Evolutionary conservation across 2,797 vertebrate genomes (phyloP).

Genomic region (Acestrorhynchus altus): DNA sequence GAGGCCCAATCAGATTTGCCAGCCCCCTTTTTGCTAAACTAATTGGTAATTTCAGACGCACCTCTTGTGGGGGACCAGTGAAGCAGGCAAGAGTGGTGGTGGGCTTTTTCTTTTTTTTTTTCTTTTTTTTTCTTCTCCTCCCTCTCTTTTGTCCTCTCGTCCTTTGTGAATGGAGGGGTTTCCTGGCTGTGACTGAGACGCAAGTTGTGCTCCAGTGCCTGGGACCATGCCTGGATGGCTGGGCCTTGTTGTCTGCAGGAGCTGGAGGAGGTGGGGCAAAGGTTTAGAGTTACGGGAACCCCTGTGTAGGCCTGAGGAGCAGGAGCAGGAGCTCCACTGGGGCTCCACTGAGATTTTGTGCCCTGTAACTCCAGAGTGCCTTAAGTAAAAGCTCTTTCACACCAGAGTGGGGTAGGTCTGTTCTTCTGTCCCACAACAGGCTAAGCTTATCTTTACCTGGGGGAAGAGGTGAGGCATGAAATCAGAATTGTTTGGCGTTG

Average conservation of each 20-base stretch:
- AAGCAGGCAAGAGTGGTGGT: conserved; percentile 76
- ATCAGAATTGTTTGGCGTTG: conserved; percentile 13
- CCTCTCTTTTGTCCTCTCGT: conserved; percentile 53
- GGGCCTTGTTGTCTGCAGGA: conserved; percentile 82
- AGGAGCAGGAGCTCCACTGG: conserved; percentile 68
- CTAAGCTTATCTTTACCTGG: conserved; percentile 55
- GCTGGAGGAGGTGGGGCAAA: conserved; percentile 67
- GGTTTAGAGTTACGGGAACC: conserved; percentile 79
- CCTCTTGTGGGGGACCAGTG: conserved; percentile 82
- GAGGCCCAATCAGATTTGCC: conserved; percentile 83
- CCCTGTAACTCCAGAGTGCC: conserved; percentile 64
- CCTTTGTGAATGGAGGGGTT: conserved; percentile 79
- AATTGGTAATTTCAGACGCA: conserved; percentile 90
- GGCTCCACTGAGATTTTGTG: conserved; percentile 38
- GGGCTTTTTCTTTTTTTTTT: conserved; percentile 72
- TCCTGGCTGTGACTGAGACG: conserved; percentile 74
- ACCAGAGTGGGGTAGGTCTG: conserved; percentile 55
- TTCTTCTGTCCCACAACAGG: conserved; percentile 62
- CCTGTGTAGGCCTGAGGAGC: conserved; percentile 71
- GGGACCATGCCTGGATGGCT: conserved; percentile 76
- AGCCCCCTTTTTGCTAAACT: conserved; percentile 82
- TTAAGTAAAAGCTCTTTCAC: conserved; percentile 73
- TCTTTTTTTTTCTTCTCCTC: conserved; percentile 41
- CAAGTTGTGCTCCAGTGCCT: conserved; percentile 75
- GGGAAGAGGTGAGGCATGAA: conserved; percentile 42